Evolutionary conservation across 2,888 invertebrate genomes (phyloP).

Genomic region (Aethes cnicana): DNA sequence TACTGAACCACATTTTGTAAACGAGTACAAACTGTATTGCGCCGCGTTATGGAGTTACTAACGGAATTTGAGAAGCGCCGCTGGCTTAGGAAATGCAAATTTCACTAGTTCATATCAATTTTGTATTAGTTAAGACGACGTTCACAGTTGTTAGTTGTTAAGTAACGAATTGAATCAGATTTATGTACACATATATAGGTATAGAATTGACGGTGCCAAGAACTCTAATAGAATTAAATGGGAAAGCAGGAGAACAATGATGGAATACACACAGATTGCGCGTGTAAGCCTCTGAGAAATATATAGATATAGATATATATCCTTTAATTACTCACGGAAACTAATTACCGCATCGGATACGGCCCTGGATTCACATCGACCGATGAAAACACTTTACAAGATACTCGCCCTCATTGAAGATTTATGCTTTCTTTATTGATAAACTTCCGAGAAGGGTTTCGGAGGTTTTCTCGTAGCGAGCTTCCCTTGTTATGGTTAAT

Average conservation of each 20-base stretch:
- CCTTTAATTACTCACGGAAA: constrained; percentile 24
- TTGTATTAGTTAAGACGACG: constrained; percentile 15
- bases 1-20: too few species aligned
- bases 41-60: constrained; percentile 5
- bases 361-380: constrained; percentile 17
- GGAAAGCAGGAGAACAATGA: constrained; percentile 7
- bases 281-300: constrained; percentile 19
- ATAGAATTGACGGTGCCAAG: background rate
- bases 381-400: constrained; percentile 35
- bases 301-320: too few species aligned
- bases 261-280: constrained; percentile 17
- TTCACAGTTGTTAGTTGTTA: constrained; percentile 7
- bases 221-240: background rate
- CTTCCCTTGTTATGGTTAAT: constrained; percentile 58
- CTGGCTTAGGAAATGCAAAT: constrained; percentile 18
- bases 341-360: constrained; percentile 30
- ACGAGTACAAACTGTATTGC: constrained; percentile 3
- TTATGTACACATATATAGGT: background rate
- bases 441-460: constrained; percentile 47
- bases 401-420: constrained; percentile 37
- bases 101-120: constrained; percentile 9
- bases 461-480: constrained; percentile 43
- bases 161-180: background rate
- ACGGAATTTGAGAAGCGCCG: constrained; percentile 11
- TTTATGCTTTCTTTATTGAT: constrained; percentile 47